Conservation (phyloP, 2,888 invertebrate genomes). For the Heliconius sara region DNA sequence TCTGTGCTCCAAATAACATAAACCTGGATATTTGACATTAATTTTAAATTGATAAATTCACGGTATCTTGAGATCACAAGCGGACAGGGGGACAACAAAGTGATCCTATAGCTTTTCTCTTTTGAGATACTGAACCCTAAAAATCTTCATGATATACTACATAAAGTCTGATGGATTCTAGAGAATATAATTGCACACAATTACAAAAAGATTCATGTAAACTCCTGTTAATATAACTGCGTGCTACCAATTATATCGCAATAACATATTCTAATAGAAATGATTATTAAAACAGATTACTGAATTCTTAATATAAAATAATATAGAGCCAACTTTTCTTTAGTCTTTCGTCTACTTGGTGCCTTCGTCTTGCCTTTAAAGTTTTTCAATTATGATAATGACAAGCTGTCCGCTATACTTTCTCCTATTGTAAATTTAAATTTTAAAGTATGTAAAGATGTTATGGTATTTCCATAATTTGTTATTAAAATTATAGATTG, state of each 20-base stretch:
- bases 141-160: background rate
- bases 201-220: background rate
- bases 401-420: slow-evolving; percentile 23
- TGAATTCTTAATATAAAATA: slow-evolving; percentile 15
- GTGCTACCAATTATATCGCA: background rate
- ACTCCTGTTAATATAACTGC: background rate
- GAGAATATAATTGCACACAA: background rate
- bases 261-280: background rate
- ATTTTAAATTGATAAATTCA: too few species aligned
- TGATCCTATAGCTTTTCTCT: too few species aligned
- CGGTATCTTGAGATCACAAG: too few species aligned
- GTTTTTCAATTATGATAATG: slow-evolving; percentile 31
- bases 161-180: background rate
- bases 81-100: too few species aligned
- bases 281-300: slow-evolving; percentile 12
- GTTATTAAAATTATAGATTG: background rate
- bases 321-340: slow-evolving; percentile 5
- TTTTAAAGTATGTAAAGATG: slow-evolving; percentile 18
- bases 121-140: too few species aligned
- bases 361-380: slow-evolving; percentile 24
- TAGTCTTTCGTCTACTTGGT: slow-evolving; percentile 14
- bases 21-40: too few species aligned
- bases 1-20: too few species aligned
- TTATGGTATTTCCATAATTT: slow-evolving; percentile 6
- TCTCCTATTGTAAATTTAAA: slow-evolving; percentile 16